These are phyloP conservation scores for Orthonevra nobilis DNA, from an alignment of 2,888 invertebrate genomes.

Conservation along the genomic window DNA sequence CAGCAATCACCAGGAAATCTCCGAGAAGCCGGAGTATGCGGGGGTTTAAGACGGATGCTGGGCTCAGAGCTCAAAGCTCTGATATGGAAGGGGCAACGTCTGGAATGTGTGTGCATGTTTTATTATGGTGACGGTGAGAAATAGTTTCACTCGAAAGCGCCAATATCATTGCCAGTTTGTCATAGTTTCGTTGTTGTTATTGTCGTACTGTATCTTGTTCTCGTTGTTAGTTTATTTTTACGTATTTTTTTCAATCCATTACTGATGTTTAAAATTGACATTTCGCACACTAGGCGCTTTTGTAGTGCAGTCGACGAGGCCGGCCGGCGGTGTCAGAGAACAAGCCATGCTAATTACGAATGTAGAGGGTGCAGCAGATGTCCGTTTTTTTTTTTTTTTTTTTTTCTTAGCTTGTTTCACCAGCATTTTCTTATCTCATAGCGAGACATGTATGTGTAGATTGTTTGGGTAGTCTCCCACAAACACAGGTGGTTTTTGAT, in stretches of 20 bases:
- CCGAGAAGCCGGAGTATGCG: conserved; percentile 50
- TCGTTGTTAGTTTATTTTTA: conserved; percentile 41
- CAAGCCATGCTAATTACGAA: conserved; percentile 66
- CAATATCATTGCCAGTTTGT: conserved; percentile 67
- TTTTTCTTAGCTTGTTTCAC: conserved; percentile 25
- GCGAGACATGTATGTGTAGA: conserved; percentile 18
- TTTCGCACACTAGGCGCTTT: conserved; percentile 51
- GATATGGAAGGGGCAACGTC: conserved; percentile 40
- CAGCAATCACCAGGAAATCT: conserved; percentile 68
- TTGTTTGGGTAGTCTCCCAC: background rate
- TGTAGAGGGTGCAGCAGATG: conserved; percentile 64
- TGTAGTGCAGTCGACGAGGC: conserved; percentile 45
- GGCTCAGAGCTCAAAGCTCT: too few species aligned
- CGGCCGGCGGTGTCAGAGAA: conserved; percentile 10
- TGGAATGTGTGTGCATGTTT: conserved; percentile 65
- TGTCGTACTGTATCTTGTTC: conserved; percentile 40
- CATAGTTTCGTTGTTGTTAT: conserved; percentile 55
- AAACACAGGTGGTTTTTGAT: conserved; percentile 30
- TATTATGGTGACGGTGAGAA: conserved; percentile 67
- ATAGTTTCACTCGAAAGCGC: conserved; percentile 62
- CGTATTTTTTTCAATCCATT: conserved; percentile 21
- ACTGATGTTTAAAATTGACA: conserved; percentile 52
- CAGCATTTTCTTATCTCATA: conserved; percentile 35
- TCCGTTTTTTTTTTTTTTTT: conserved; percentile 20
- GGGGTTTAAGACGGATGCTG: conserved; percentile 48